Evolutionary conservation across 2,888 invertebrate species (phyloP).

Genomic region (Philereme vetulata): DNA sequence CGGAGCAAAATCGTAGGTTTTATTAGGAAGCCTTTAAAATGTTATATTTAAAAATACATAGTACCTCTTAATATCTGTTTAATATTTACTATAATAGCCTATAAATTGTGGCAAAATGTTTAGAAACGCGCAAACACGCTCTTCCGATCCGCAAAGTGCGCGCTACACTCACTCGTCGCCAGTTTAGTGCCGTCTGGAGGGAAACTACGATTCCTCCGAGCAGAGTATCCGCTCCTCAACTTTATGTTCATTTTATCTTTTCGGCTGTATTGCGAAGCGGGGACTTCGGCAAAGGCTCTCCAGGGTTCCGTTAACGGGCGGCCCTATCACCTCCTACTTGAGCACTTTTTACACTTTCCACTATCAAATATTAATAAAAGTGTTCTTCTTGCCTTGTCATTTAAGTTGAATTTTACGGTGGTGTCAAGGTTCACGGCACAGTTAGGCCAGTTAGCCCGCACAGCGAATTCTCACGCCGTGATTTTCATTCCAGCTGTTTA

Average conservation of each 20-base stretch:
- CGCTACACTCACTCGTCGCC: conserved; percentile 55
- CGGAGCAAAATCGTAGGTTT: no score
- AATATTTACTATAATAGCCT: no score
- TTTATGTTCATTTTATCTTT: conserved; percentile 84
- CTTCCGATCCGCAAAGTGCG: conserved; percentile 64
- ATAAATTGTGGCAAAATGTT: neutral
- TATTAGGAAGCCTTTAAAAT: no score
- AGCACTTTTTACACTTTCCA: conserved; percentile 72
- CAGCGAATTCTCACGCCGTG: no score
- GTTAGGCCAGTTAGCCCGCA: no score
- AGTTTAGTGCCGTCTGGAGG: conserved; percentile 77
- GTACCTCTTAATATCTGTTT: no score
- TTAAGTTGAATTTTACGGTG: conserved; percentile 53
- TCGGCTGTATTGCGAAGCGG: conserved; percentile 78
- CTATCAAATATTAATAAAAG: conserved; percentile 77
- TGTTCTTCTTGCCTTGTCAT: conserved; percentile 50
- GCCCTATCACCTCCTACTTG: conserved; percentile 68
- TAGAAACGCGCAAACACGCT: conserved; percentile 12
- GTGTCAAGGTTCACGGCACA: conserved; percentile 29
- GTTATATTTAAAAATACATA: no score
- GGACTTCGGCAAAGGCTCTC: conserved; percentile 78
- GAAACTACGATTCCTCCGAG: conserved; percentile 80
- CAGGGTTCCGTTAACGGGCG: conserved; percentile 78
- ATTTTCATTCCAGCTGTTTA: no score
- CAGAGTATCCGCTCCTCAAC: conserved; percentile 79